Evolutionary conservation across 2,888 invertebrate genomes (phyloP).

Genomic region (Eustalomyia histrio): DNA sequence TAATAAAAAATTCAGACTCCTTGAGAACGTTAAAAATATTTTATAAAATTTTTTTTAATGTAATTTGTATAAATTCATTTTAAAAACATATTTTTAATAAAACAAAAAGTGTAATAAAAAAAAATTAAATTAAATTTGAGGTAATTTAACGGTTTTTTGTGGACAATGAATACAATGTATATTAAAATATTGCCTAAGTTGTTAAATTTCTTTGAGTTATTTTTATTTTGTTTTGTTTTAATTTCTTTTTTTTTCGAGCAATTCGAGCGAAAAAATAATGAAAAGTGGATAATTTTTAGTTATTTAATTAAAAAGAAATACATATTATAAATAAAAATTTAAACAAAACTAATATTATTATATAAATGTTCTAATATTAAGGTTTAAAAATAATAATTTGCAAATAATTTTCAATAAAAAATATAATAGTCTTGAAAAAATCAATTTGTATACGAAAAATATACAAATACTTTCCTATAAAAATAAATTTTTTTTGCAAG

Average conservation of each 20-base stretch:
- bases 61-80: not conserved
- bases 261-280: constrained; percentile 54
- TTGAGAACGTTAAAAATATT: constrained; percentile 45
- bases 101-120: constrained; percentile 24
- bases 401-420: constrained; percentile 56
- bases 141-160: constrained; percentile 60
- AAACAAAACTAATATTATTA: constrained; percentile 41
- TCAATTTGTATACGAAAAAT: not conserved
- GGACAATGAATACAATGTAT: constrained; percentile 60
- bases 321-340: constrained; percentile 45
- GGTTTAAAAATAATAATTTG: constrained; percentile 63
- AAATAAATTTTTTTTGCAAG: not conserved
- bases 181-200: constrained; percentile 58
- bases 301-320: constrained; percentile 16
- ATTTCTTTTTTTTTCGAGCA: constrained; percentile 17
- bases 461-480: not conserved
- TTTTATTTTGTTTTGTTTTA: constrained; percentile 14
- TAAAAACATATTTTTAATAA: constrained; percentile 23
- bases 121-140: constrained; percentile 47
- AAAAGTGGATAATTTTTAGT: constrained; percentile 27
- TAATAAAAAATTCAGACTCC: constrained; percentile 80
- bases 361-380: constrained; percentile 56
- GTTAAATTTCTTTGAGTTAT: constrained; percentile 27
- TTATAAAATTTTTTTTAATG: constrained; percentile 28
- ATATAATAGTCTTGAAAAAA: constrained; percentile 25